Conservation (phyloP, 1,140 invertebrate species). For the Lordiphosa stackelbergi region DNA sequence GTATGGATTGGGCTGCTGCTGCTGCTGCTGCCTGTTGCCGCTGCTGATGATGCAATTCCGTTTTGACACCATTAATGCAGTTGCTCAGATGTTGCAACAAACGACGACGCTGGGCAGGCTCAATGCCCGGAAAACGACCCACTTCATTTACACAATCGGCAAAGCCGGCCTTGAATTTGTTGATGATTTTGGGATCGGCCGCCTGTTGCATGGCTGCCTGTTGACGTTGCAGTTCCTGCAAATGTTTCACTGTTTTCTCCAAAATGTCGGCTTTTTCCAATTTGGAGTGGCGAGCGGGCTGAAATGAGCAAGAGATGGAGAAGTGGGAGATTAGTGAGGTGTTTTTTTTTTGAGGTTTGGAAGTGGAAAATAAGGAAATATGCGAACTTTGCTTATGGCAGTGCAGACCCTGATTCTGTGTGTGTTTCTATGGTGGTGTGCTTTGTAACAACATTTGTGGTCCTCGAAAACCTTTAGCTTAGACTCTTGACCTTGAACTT, state of each 20-base stretch:
- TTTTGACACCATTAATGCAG: conserved; percentile 80
- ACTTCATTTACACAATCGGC: conserved; percentile 92
- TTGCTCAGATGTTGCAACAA: conserved; percentile 85
- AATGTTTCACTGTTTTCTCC: conserved; percentile 96
- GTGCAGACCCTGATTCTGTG: no score
- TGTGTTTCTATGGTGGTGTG: no score
- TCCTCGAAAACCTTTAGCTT: no score
- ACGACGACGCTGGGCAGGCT: conserved; percentile 83
- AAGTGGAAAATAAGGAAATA: no score
- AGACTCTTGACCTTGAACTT: no score
- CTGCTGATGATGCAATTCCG: conserved; percentile 76
- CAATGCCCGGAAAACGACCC: conserved; percentile 85
- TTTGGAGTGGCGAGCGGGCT: conserved; percentile 94
- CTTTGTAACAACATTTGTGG: no score
- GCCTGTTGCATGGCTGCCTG: conserved; percentile 85
- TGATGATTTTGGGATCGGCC: conserved; percentile 86
- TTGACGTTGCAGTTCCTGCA: conserved; percentile 89
- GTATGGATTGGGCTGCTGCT: conserved; percentile 50
- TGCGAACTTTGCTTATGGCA: no score
- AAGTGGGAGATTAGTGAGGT: no score
- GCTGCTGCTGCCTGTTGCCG: conserved; percentile 46
- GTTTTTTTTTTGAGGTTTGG: no score
- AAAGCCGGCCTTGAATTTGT: conserved; percentile 93
- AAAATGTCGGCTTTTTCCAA: conserved; percentile 97
- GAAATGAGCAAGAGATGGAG: conserved; percentile 39